Evolutionary conservation across 2,888 invertebrate species (phyloP).

Genomic region (Isoperla grammatica): DNA sequence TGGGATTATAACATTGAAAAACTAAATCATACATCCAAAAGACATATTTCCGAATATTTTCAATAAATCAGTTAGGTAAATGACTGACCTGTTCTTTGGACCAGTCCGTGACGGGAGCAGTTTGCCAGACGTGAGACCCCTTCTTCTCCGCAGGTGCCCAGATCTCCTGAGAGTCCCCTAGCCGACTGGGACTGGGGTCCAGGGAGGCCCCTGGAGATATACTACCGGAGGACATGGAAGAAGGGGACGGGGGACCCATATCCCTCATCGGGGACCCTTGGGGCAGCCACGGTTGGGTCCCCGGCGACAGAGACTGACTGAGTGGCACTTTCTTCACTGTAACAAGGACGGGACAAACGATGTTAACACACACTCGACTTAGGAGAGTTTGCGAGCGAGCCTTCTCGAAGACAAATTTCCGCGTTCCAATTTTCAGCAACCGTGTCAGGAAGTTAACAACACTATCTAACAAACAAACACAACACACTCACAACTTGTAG

Average conservation of each 20-base stretch:
- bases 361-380: no score
- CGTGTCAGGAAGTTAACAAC: no score
- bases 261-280: slow-evolving; percentile 31
- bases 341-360: not conserved
- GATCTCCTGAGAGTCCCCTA: slow-evolving; percentile 42
- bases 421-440: no score
- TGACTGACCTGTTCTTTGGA: slow-evolving; percentile 64
- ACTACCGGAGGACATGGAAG: slow-evolving; percentile 36
- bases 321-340: slow-evolving; percentile 31
- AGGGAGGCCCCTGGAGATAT: slow-evolving; percentile 37
- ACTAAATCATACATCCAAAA: no score
- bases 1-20: no score
- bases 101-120: slow-evolving; percentile 69
- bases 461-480: no score
- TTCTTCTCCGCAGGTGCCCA: slow-evolving; percentile 54
- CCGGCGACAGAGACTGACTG: slow-evolving; percentile 28
- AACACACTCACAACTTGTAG: no score
- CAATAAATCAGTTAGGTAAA: no score
- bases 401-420: no score
- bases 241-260: slow-evolving; percentile 34
- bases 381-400: no score
- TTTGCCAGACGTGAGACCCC: slow-evolving; percentile 60
- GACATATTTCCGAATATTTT: no score
- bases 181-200: slow-evolving; percentile 35
- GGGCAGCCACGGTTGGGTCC: slow-evolving; percentile 26